Conservation (phyloP, 2,113 vertebrate genomes). For the Pitta sordida region DNA sequence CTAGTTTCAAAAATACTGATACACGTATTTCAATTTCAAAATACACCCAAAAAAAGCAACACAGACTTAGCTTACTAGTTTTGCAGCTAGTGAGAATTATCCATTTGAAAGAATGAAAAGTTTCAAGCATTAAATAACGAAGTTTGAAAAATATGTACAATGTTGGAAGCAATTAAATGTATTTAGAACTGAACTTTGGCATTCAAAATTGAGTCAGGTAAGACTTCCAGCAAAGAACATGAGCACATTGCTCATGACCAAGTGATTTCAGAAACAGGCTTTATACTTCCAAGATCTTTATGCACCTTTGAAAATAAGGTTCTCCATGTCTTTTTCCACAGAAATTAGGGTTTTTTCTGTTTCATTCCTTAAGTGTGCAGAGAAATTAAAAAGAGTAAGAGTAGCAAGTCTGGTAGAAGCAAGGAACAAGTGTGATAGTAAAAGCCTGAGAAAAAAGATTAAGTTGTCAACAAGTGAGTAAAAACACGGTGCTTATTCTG, state of each 20-base stretch:
- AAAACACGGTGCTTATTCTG: not conserved
- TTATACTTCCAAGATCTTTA: not conserved
- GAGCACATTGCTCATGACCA: not conserved
- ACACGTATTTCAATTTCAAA: not conserved
- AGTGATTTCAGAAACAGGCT: not conserved
- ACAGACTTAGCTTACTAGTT: not conserved
- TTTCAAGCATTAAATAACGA: not conserved
- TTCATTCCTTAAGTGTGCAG: not conserved
- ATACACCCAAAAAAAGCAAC: not conserved
- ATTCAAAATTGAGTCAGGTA: not conserved
- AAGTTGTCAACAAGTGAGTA: not conserved
- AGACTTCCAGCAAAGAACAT: not conserved
- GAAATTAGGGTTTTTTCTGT: not conserved
- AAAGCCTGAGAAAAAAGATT: not conserved
- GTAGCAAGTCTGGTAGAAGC: not conserved
- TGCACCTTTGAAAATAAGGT: not conserved
- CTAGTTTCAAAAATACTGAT: not conserved
- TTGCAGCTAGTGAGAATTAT: not conserved
- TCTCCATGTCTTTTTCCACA: not conserved
- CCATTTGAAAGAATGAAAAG: not conserved
- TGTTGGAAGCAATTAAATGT: not conserved
- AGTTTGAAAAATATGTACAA: not conserved
- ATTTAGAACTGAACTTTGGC: not conserved
- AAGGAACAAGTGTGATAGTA: not conserved
- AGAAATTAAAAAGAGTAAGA: not conserved